phyloP scores from a whole-genome alignment of 2,888 invertebrate species.

The Pollenia angustigena region DNA sequence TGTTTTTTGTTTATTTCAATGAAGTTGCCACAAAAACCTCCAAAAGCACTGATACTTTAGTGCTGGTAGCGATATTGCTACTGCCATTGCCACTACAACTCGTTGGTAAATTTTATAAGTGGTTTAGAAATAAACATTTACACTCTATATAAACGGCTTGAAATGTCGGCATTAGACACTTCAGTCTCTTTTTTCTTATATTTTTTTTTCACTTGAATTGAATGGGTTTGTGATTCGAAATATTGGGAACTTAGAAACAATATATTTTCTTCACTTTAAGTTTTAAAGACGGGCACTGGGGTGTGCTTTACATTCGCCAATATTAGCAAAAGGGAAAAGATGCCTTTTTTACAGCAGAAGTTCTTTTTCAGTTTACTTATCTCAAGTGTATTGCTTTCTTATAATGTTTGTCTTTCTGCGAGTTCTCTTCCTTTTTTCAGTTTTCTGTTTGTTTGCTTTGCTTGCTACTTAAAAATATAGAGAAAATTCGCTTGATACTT shows the following conservation, averaged over 20 bases:
- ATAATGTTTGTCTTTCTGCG: slow-evolving; percentile 17
- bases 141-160: slow-evolving; percentile 31
- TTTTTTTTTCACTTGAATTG: slow-evolving; percentile 25
- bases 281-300: background rate
- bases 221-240: background rate
- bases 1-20: slow-evolving; percentile 18
- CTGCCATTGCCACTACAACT: slow-evolving; percentile 19
- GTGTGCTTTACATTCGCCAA: slow-evolving; percentile 10
- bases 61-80: slow-evolving; percentile 29
- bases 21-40: slow-evolving; percentile 34
- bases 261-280: background rate
- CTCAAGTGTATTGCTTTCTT: slow-evolving; percentile 38
- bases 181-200: slow-evolving; percentile 12
- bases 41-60: background rate
- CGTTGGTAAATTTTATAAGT: slow-evolving; percentile 34
- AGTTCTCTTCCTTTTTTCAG: background rate
- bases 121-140: slow-evolving; percentile 50
- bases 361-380: slow-evolving; percentile 29
- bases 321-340: background rate
- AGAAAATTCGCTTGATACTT: background rate
- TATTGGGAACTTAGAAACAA: background rate
- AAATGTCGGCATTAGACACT: slow-evolving; percentile 52
- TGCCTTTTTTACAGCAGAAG: background rate
- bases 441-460: background rate
- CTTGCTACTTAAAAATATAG: background rate